A percentile compares a stretch with the other conserved stretches of the same genome.
These are phyloP conservation scores for Echinarachnius parma DNA, from an alignment of 53 echinoderm and acorn worm genomes.

Conservation along the genomic window DNA sequence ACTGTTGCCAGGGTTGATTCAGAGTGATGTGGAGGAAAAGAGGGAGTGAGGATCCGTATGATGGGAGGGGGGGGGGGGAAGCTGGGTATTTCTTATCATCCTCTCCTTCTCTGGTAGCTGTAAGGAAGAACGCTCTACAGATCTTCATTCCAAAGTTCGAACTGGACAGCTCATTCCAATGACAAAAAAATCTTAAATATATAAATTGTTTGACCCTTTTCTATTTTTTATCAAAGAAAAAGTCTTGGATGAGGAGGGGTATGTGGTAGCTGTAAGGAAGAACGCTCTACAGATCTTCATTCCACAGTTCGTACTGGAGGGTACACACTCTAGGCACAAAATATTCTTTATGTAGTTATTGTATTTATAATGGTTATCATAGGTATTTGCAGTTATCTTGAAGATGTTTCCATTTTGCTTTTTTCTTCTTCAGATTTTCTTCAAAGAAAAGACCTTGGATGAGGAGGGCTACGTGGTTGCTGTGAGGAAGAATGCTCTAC, in stretches of 20 bases:
- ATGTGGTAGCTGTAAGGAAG: constrained; percentile 79
- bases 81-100: no score
- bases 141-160: constrained; percentile 97
- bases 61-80: no score
- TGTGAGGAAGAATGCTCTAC: constrained; percentile 86
- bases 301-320: constrained; percentile 93
- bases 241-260: constrained; percentile 80
- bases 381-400: background rate
- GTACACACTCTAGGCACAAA: no score
- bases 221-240: constrained; percentile 92
- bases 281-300: constrained; percentile 96
- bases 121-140: constrained; percentile 90
- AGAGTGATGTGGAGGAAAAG: no score
- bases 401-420: no score
- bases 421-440: constrained; percentile 70
- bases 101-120: no score
- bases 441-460: constrained; percentile 72
- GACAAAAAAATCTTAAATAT: no score
- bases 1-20: no score
- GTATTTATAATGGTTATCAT: no score
- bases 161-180: constrained; percentile 81
- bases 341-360: no score
- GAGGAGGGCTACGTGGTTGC: constrained; percentile 93
- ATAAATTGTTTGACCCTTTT: no score
- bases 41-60: no score